Conservation (phyloP, 2,113 vertebrate genomes). For the Mastomys coucha region DNA sequence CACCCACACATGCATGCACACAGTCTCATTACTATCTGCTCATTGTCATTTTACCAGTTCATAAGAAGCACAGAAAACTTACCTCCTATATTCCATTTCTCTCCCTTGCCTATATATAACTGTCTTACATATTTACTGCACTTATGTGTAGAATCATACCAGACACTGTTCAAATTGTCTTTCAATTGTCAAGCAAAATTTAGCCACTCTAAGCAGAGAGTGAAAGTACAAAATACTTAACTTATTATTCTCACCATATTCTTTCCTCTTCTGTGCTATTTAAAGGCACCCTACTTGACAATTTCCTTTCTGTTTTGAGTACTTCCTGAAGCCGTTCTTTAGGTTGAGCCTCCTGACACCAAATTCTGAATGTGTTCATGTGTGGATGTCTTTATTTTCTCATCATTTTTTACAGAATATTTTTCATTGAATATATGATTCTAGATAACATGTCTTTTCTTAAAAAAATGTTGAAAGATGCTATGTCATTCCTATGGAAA, state of each 20-base stretch:
- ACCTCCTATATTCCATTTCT: neutral
- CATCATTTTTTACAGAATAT: neutral
- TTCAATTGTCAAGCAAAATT: neutral
- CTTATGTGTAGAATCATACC: neutral
- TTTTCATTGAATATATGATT: neutral
- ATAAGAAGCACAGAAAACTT: neutral
- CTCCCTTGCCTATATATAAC: neutral
- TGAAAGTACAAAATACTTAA: neutral
- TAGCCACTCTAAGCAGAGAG: slow-evolving; percentile 6
- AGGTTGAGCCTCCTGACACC: neutral
- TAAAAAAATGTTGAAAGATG: neutral
- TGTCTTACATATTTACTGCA: neutral
- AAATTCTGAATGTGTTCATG: neutral
- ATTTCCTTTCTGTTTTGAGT: slow-evolving; percentile 23
- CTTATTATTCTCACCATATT: neutral
- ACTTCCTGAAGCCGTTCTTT: neutral
- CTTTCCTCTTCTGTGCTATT: slow-evolving; percentile 25
- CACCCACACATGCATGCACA: too few species aligned
- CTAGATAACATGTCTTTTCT: neutral
- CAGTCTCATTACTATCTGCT: neutral
- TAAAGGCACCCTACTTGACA: neutral
- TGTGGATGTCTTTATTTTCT: slow-evolving; percentile 10
- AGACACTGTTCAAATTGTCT: neutral
- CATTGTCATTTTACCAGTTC: neutral
- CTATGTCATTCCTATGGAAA: neutral